A percentile compares a stretch with the other conserved stretches of the same genome.
These are phyloP conservation scores for Acleris emargana DNA, from an alignment of 2,888 invertebrate genomes.

Conservation along the genomic window DNA sequence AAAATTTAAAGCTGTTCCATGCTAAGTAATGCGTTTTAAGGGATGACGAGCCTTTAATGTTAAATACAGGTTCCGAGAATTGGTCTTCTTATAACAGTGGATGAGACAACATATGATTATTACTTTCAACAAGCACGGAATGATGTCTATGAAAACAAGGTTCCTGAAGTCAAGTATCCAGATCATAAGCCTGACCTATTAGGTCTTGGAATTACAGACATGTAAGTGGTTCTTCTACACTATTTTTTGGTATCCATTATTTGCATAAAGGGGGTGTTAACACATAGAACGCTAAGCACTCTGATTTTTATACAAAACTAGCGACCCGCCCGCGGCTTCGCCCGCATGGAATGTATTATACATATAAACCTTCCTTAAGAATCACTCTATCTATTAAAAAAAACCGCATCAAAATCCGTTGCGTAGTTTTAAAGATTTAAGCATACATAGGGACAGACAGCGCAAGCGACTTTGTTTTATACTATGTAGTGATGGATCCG, in stretches of 20 bases:
- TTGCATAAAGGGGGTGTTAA: no score
- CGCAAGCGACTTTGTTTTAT: no score
- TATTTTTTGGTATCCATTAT: background rate
- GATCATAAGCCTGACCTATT: constrained; percentile 90
- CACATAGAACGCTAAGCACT: no score
- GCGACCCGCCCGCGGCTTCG: no score
- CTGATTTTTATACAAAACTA: no score
- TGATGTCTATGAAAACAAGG: constrained; percentile 91
- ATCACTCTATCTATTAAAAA: no score
- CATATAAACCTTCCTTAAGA: no score
- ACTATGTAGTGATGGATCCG: no score
- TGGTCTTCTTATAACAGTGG: constrained; percentile 85
- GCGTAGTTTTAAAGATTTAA: no score
- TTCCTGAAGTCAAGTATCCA: constrained; percentile 91
- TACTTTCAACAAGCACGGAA: constrained; percentile 92
- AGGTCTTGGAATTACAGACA: constrained; percentile 94
- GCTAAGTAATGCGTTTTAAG: background rate
- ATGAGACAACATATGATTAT: constrained; percentile 91
- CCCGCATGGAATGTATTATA: no score
- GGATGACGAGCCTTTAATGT: constrained; percentile 16
- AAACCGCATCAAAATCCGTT: no score
- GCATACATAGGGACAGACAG: no score
- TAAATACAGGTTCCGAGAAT: constrained; percentile 82
- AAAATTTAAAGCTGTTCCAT: background rate
- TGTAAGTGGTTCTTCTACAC: constrained; percentile 79